phyloP scores from a whole-genome alignment of 2,888 invertebrate species.

The Eubasilissa splendida region DNA sequence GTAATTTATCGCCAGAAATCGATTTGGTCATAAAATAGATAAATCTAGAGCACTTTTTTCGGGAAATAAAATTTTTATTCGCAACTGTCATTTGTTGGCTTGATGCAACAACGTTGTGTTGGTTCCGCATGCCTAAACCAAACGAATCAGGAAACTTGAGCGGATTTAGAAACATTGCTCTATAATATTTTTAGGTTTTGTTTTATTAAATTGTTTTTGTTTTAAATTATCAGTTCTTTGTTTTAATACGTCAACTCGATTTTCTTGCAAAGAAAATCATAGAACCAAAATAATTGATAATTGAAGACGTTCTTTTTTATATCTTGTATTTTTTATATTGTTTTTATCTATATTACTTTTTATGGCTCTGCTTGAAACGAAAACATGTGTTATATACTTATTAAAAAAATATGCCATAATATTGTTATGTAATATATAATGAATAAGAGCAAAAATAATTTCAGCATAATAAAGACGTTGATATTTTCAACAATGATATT shows the following conservation, averaged over 20 bases:
- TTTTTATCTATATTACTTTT: slow-evolving; percentile 4
- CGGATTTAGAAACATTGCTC: slow-evolving; percentile 49
- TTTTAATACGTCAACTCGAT: slow-evolving; percentile 40
- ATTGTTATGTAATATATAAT: slow-evolving; percentile 36
- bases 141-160: slow-evolving; percentile 39
- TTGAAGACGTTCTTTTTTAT: not conserved
- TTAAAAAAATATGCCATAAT: slow-evolving; percentile 35
- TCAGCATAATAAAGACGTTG: slow-evolving; percentile 10
- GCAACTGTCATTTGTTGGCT: slow-evolving; percentile 4
- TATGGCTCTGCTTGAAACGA: slow-evolving; percentile 29
- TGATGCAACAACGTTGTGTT: slow-evolving; percentile 22
- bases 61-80: slow-evolving; percentile 15
- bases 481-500: not conserved
- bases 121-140: slow-evolving; percentile 37
- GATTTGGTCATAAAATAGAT: slow-evolving; percentile 23
- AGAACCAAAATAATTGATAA: not conserved
- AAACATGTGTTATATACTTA: slow-evolving; percentile 2
- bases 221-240: slow-evolving; percentile 47
- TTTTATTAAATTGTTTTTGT: slow-evolving; percentile 23
- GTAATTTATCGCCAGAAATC: slow-evolving; percentile 23
- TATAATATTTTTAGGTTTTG: slow-evolving; percentile 51
- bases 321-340: slow-evolving; percentile 23
- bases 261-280: not conserved
- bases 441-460: not conserved
- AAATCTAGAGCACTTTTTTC: slow-evolving; percentile 23